Base-by-base conservation (phyloP, 2,113 vertebrate genomes). In the Amphilophus citrinellus region DNA sequence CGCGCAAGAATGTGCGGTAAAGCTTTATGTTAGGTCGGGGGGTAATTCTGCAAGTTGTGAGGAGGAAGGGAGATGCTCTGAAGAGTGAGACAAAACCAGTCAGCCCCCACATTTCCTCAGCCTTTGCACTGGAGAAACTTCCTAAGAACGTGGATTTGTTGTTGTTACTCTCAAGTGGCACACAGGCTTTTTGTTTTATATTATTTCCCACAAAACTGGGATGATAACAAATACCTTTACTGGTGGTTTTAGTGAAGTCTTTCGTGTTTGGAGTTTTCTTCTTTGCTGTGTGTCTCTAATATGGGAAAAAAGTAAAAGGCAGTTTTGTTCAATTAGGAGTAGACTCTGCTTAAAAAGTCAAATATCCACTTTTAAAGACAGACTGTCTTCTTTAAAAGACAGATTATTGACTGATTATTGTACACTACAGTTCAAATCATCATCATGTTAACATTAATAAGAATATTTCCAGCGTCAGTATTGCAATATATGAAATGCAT, bases 231-330 rank as follows among this genome's bases (percentile, higher is more conserved):
- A 30, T 50, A 50, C 65, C 0, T 50, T 53, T 32, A 30, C 24
- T 32, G 9, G 10, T 53, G 66, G 0, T 30, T 71, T 1, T 2
- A 18, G 44, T 71, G 17, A 71, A 18, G 30, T 5, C 66, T 0
- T 71, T 30, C 6, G 30, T 47, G 5, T 50, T 71, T 50, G 24
- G 30, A 68, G 8, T 68, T 50, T 50, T 50, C 14, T 50, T 50
- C 47, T 17, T 17, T 50, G 47, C 47, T 50, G 47, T 50, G 0
- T 30, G 27, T 24, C 5, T 27, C 42, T 30, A 11, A 30, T 30
- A 18, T 24, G 9, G 66, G 27, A 6, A 50, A 15, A 35, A 47
- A 14, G 22, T 14, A 15, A 56, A 68, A 50, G 8, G 14, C 42
- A 11, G 15, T 50, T 50, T 7, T 71, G 24, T 50, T 50, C 0